Percentiles rank a stretch among this genome's conserved stretches.
phyloP scores from a whole-genome alignment of 1,140 invertebrate species.

The Euwallacea fornicatus region DNA sequence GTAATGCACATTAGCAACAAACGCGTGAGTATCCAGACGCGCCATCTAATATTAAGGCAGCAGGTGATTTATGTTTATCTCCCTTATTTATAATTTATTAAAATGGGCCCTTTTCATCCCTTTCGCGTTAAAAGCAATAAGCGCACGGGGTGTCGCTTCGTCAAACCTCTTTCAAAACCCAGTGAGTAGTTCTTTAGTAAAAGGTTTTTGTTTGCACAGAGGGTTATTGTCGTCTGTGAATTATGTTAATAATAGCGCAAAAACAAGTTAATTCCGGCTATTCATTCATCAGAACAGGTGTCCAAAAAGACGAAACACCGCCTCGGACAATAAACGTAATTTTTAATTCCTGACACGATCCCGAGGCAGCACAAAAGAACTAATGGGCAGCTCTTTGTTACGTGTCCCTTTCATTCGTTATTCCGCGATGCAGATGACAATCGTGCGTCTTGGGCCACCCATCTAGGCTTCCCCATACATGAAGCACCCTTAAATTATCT shows the following conservation, averaged over 20 bases:
- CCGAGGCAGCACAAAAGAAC: conserved; percentile 2
- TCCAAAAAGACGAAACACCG: conserved; percentile 2
- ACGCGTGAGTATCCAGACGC: neutral
- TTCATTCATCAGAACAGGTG: conserved; percentile 11
- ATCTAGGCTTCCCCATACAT: neutral
- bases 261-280: conserved; percentile 7
- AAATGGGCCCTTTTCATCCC: neutral
- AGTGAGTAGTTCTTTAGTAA: too few species aligned
- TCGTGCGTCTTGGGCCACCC: neutral
- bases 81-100: conserved; percentile 6
- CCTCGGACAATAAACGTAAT: conserved; percentile 11
- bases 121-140: neutral
- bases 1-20: neutral
- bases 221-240: too few species aligned
- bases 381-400: conserved; percentile 15
- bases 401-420: neutral
- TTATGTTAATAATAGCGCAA: neutral
- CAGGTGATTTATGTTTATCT: conserved; percentile 1
- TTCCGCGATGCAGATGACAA: conserved; percentile 6
- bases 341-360: conserved; percentile 15
- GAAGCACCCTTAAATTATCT: conserved; percentile 21
- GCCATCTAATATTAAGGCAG: conserved; percentile 4
- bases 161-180: too few species aligned
- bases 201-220: too few species aligned
- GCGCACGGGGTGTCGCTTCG: neutral